phyloP scores from a whole-genome alignment of 2,888 invertebrate species.

The Diadegma fenestrale region DNA sequence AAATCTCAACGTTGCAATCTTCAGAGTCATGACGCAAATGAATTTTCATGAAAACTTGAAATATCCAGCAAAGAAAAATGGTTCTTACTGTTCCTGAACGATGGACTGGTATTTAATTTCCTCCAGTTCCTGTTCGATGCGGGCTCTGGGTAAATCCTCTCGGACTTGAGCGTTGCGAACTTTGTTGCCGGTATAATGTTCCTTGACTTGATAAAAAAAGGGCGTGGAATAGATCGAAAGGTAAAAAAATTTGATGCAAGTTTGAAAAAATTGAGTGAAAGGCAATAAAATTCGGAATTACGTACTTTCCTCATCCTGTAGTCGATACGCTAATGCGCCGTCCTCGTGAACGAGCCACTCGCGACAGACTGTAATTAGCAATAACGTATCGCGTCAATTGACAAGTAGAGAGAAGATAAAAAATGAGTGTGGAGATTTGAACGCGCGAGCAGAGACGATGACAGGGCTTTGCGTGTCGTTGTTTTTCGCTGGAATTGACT shows the following conservation, averaged over 20 bases:
- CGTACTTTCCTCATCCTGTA: slow-evolving; percentile 94
- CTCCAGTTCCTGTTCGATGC: slow-evolving; percentile 90
- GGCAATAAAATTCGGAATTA: slow-evolving; percentile 65
- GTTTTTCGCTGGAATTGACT: slow-evolving; percentile 44
- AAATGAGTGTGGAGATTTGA: slow-evolving; percentile 31
- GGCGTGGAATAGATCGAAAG: not conserved
- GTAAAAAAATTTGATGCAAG: not conserved
- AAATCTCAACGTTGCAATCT: too few species aligned
- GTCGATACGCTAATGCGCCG: slow-evolving; percentile 91
- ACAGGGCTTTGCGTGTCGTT: slow-evolving; percentile 17
- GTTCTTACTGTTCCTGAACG: slow-evolving; percentile 88
- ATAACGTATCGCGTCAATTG: slow-evolving; percentile 52
- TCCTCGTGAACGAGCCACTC: slow-evolving; percentile 95
- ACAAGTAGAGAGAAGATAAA: not conserved
- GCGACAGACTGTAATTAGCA: slow-evolving; percentile 88
- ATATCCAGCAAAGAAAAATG: not conserved
- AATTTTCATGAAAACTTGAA: not conserved
- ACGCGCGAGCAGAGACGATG: slow-evolving; percentile 47
- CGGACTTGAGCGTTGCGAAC: slow-evolving; percentile 91
- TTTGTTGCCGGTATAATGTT: slow-evolving; percentile 92
- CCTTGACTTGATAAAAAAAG: slow-evolving; percentile 86
- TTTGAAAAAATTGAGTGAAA: slow-evolving; percentile 18
- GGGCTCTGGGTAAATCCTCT: slow-evolving; percentile 92
- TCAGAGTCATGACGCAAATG: too few species aligned
- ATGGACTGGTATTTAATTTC: slow-evolving; percentile 87